A percentile compares a stretch with the other conserved stretches of the same genome.
Conservation (phyloP, 2,113 vertebrate species). For the Callaeas wilsoni region DNA sequence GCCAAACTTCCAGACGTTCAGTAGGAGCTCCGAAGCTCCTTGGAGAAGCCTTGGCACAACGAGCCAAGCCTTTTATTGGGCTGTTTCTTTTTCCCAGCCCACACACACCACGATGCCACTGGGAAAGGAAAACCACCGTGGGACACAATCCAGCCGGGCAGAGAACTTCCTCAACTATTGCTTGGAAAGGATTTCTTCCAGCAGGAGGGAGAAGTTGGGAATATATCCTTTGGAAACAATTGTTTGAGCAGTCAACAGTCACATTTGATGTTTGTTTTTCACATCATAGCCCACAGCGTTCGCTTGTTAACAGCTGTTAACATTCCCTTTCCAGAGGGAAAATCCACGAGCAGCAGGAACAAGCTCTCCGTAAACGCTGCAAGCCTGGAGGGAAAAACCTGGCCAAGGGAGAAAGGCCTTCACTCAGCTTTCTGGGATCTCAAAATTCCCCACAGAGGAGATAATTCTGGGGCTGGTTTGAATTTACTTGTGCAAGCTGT, state of each 20-base stretch:
- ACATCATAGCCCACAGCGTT: background rate
- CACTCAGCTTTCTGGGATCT: background rate
- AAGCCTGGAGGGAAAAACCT: background rate
- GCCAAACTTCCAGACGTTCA: background rate
- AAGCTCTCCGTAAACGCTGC: background rate
- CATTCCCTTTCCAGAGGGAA: background rate
- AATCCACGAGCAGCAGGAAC: background rate
- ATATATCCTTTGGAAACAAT: background rate
- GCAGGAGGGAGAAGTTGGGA: background rate
- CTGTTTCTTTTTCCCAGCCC: background rate
- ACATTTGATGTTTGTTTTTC: background rate
- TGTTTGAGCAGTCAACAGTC: background rate
- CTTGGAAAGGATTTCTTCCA: background rate
- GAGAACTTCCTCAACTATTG: background rate
- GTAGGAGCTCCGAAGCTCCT: background rate
- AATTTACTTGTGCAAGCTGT: background rate
- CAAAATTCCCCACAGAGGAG: background rate
- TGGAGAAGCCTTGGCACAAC: background rate
- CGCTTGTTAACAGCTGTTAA: constrained; percentile 15
- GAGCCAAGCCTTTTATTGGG: background rate
- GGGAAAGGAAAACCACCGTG: background rate
- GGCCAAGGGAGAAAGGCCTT: background rate
- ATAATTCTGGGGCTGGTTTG: background rate
- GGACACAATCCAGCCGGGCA: background rate
- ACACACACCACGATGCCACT: background rate